phyloP scores from a whole-genome alignment of 2,888 invertebrate genomes.

The Ferrisia virgata region DNA sequence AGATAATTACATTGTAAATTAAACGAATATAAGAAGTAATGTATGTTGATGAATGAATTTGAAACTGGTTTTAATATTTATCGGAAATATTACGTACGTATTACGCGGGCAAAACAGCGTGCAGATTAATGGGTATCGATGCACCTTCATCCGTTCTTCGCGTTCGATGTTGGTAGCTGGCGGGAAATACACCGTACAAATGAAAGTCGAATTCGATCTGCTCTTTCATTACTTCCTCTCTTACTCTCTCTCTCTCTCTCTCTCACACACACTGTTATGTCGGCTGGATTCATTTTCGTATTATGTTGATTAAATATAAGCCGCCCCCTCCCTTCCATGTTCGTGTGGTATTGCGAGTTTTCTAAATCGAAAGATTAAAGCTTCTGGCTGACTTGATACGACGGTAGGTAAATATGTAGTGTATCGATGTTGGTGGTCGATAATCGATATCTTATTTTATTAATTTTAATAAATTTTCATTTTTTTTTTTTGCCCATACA shows the following conservation, averaged over 20 bases:
- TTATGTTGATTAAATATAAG: too few relatives aligned
- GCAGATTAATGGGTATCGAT: constrained; percentile 10
- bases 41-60: constrained; percentile 27
- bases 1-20: constrained; percentile 34
- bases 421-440: neutral
- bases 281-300: neutral
- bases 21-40: constrained; percentile 1
- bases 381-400: neutral
- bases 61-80: constrained; percentile 28
- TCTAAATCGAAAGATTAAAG: neutral
- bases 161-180: neutral
- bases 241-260: neutral
- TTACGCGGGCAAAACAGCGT: neutral
- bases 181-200: neutral
- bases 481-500: neutral
- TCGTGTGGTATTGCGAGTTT: neutral
- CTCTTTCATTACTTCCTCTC: too few relatives aligned
- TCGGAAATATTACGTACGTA: neutral
- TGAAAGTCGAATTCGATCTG: neutral
- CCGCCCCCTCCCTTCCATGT: too few relatives aligned
- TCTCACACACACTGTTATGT: too few relatives aligned
- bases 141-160: neutral
- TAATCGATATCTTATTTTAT: neutral
- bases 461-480: neutral
- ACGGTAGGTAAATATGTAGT: too few relatives aligned